Conservation (phyloP, 2,797 vertebrate species). For the Anguilla marmorata region DNA sequence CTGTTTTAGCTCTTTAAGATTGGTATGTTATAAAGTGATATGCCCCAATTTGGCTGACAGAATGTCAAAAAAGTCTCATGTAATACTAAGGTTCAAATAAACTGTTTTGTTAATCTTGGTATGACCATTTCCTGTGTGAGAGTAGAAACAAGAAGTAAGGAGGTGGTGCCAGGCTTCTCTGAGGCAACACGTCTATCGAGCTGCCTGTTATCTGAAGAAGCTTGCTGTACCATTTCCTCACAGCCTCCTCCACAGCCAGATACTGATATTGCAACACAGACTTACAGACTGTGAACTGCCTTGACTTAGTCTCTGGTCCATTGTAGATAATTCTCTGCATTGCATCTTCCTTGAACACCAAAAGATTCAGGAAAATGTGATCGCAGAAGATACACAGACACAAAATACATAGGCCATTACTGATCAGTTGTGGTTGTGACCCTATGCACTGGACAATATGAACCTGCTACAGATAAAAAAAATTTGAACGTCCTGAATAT, state of each 20-base stretch:
- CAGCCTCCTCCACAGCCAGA: not conserved
- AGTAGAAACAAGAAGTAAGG: slow-evolving; percentile 34
- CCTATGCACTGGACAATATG: not conserved
- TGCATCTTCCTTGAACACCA: not conserved
- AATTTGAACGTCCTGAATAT: not conserved
- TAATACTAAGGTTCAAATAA: not conserved
- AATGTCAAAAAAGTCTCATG: not conserved
- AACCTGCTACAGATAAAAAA: not conserved
- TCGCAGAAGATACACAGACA: not conserved
- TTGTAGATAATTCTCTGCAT: not conserved
- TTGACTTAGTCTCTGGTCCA: not conserved
- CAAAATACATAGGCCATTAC: not conserved
- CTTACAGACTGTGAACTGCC: not conserved
- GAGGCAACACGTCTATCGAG: slow-evolving; percentile 14
- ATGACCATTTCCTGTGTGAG: slow-evolving; percentile 40
- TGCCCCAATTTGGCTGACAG: not conserved
- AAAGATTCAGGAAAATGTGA: not conserved
- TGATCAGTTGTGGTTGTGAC: not conserved
- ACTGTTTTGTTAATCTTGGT: slow-evolving; percentile 23
- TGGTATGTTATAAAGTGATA: not conserved
- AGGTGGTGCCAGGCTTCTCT: not conserved
- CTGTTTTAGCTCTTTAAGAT: not conserved
- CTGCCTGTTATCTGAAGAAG: not conserved
- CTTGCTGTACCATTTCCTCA: not conserved
- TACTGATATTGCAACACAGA: not conserved